Evolutionary conservation across 2,797 vertebrate genomes (phyloP).

Genomic region (Oophaga sylvatica): DNA sequence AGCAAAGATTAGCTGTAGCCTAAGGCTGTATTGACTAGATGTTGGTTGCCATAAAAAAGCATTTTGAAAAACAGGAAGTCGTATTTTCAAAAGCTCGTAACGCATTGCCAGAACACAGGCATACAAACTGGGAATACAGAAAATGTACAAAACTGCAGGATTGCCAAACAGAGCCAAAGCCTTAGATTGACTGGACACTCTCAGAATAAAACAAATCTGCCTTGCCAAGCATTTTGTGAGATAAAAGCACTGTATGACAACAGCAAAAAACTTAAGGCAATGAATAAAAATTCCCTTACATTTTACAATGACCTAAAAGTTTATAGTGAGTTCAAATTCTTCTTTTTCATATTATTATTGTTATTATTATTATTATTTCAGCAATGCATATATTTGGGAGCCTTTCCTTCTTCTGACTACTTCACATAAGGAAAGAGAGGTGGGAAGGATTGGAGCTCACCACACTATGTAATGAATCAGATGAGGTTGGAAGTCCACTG

Average conservation of each 20-base stretch:
- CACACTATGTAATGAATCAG: too few species aligned
- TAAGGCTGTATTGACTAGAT: slow-evolving; percentile 35
- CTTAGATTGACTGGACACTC: slow-evolving; percentile 10
- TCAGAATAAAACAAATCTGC: not conserved
- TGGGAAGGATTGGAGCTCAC: too few species aligned
- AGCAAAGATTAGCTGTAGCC: slow-evolving; percentile 34
- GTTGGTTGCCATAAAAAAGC: slow-evolving; percentile 23
- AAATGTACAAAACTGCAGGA: slow-evolving; percentile 25
- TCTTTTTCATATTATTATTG: too few species aligned
- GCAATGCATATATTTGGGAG: too few species aligned
- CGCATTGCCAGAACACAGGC: slow-evolving; percentile 31
- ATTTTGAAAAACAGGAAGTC: slow-evolving; percentile 54
- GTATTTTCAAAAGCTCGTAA: slow-evolving; percentile 38
- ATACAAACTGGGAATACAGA: slow-evolving; percentile 43
- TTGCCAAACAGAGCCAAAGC: slow-evolving; percentile 39
- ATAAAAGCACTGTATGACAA: not conserved
- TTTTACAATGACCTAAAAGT: not conserved
- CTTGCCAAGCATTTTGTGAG: slow-evolving; percentile 35
- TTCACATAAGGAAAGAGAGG: too few species aligned
- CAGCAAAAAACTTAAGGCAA: slow-evolving; percentile 1
- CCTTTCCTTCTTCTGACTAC: too few species aligned
- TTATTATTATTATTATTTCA: too few species aligned
- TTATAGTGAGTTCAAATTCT: not conserved
- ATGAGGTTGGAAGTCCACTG: too few species aligned
- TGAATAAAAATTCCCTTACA: not conserved